Conservation (phyloP, 2,888 invertebrate genomes). For the Mimumesa dahlbomi region DNA sequence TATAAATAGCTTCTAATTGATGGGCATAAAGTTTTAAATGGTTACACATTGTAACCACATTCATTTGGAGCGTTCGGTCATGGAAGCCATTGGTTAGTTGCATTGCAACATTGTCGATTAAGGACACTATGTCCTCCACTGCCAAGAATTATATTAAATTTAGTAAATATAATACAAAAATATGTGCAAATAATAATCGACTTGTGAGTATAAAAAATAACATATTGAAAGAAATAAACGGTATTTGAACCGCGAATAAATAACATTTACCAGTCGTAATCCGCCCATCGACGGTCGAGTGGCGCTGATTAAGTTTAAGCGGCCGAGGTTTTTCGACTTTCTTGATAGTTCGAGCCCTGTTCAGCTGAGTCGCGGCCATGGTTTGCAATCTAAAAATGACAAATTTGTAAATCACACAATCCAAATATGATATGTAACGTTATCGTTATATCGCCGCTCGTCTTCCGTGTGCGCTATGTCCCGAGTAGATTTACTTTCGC, state of each 20-base stretch:
- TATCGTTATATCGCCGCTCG: background rate
- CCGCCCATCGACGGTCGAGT: constrained; percentile 77
- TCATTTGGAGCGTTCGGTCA: constrained; percentile 86
- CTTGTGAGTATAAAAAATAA: background rate
- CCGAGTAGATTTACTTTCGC: constrained; percentile 11
- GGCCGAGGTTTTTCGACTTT: constrained; percentile 89
- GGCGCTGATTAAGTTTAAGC: constrained; percentile 81
- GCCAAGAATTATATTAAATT: constrained; percentile 12
- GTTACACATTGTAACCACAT: constrained; percentile 89
- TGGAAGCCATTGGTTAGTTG: constrained; percentile 88
- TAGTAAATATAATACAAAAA: constrained; percentile 19
- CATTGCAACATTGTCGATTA: constrained; percentile 90
- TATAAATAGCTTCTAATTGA: constrained; percentile 90
- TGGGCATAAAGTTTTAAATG: constrained; percentile 88
- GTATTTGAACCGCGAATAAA: background rate
- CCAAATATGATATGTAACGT: background rate
- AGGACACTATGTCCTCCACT: constrained; percentile 89
- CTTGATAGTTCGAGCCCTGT: constrained; percentile 83
- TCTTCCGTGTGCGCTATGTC: background rate
- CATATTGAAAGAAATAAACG: constrained; percentile 2
- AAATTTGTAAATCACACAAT: background rate
- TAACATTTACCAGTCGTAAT: constrained; percentile 74
- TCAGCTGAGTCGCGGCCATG: constrained; percentile 77
- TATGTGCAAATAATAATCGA: constrained; percentile 13
- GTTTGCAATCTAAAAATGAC: constrained; percentile 43